These are phyloP conservation scores for Alauda arvensis DNA, from an alignment of 2,797 vertebrate genomes.

Conservation along the genomic window DNA sequence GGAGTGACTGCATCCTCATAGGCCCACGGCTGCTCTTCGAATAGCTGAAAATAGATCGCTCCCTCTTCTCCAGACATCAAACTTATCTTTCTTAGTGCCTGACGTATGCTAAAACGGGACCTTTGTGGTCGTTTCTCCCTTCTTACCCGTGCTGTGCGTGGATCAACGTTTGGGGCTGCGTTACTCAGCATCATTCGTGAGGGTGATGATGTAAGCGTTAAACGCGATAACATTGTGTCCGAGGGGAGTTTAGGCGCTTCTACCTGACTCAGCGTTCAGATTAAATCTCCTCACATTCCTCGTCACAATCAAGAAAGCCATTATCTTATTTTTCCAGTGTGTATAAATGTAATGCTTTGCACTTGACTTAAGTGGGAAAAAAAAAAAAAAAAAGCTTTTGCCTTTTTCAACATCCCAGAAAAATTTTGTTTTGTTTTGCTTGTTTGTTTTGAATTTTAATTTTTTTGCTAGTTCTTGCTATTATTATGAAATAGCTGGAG, in stretches of 20 bases:
- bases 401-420: background rate
- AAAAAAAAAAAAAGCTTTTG: background rate
- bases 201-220: slow-evolving; percentile 33
- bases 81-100: background rate
- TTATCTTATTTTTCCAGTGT: slow-evolving; percentile 58
- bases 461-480: slow-evolving; percentile 3
- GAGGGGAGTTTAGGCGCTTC: slow-evolving; percentile 9
- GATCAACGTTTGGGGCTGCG: slow-evolving; percentile 22
- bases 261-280: slow-evolving; percentile 29
- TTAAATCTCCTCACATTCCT: slow-evolving; percentile 24
- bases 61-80: background rate
- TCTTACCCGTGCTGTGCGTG: background rate
- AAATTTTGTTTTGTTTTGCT: background rate
- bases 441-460: background rate
- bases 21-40: background rate
- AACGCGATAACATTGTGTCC: slow-evolving; percentile 51
- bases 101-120: background rate
- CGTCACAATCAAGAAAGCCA: slow-evolving; percentile 1
- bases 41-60: slow-evolving; percentile 8
- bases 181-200: slow-evolving; percentile 29
- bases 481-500: slow-evolving; percentile 35
- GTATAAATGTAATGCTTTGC: slow-evolving; percentile 26
- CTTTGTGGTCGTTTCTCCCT: background rate
- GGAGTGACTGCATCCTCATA: background rate
- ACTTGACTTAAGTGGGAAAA: background rate